Base-by-base conservation (phyloP, 2,888 invertebrate genomes). In the Ditylenchus weischeri region DNA sequence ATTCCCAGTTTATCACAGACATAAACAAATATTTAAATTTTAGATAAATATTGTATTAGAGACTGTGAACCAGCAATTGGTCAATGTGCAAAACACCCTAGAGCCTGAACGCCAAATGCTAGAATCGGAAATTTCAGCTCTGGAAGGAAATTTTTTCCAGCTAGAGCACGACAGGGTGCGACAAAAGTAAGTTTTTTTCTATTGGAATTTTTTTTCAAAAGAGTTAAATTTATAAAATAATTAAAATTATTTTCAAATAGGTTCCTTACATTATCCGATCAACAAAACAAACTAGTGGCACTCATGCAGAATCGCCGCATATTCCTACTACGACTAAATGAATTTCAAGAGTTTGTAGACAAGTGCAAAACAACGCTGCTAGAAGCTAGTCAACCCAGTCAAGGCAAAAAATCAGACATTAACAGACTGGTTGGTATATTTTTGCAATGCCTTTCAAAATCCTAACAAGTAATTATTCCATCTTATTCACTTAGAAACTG, bases 121-220 rank as follows among this genome's bases (percentile, higher is more conserved):
- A 21, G 47, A 68, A 29, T 35, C 19, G 19, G 23, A 29, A n/a
- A 59, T 54, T n/a, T n/a, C n/a, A n/a, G 36, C 48, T 23, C 50
- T 43, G 67, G 75, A 78, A 60, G 77, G 74, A 63, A 76, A 74
- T 71, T 80, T 80, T 72, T 79, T 80, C 76, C 77, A 76, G 66
- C 65, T 75, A 23, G 80, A 80, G 64, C 74, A 73, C 58, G 79
- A 80, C 64, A 65, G 79, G 62, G 71, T 80, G 65, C 72, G 76
- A 68, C 79, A 79, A 65, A 79, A 79, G 79, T 79, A 51, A 50
- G 75, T 51, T 7, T 7, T 64, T 72, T 63, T n/a, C 8, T 15
- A 43, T 29, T 4, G 29, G 5, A 29, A 29, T n/a, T n/a, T n/a
- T n/a, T n/a, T n/a, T n/a, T n/a, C n/a, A 29, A 29, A 29, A 29